Evolutionary conservation across 2,888 invertebrate species (phyloP), one percentile per base, ranked within the genome.

Genomic region (Capitulum mitella): DNA sequence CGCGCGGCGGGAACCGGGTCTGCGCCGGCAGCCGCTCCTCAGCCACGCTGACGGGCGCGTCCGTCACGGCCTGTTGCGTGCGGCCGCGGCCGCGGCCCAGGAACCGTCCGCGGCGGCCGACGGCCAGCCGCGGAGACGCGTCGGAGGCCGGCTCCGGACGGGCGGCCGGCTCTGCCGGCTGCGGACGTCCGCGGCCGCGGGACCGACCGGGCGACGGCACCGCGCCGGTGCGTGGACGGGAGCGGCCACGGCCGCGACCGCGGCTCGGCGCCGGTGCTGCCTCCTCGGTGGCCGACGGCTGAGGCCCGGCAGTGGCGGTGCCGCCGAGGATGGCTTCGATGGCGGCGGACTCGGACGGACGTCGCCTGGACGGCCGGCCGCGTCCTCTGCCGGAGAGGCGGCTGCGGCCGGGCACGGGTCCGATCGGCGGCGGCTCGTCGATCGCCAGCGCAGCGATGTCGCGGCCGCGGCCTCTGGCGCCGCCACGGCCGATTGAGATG

Each of bases 1-100:
- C 85, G 79, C 87, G 91, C 75, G 92, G 92, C 81, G 93, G 93
- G 85, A 93, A 94, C 82, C 94, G 90, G n/a, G 94, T 93, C 84
- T 91, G 93, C n/a, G 91, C 89, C 2, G 94, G 94, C 81, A 94
- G 86, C 82, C 93, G 86, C 83, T 89, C 89, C 81, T 86, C 86
- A 16, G 82, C 79, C 34, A 82, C 81, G 8, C 80, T 79, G 6
- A 37, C 48, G n/a, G 79, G 88, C 79, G 86, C 87, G 48, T 88
- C 86, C 26, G 43, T 48, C 78, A 80, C 77, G 87, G 87, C 29
- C 58, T 58, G 58, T n/a, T 58, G 58, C 10, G 58, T 29, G 29
- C 58, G 58, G 29, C 58, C 58, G 10, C 58, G 58, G 58, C 58
- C 58, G 58, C 58, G 29, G 14, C 58, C n/a, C n/a, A n/a, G n/a